These are phyloP conservation scores for Xiphorhynchus erythropygius DNA, from an alignment of 2,797 vertebrate species.

Conservation along the genomic window DNA sequence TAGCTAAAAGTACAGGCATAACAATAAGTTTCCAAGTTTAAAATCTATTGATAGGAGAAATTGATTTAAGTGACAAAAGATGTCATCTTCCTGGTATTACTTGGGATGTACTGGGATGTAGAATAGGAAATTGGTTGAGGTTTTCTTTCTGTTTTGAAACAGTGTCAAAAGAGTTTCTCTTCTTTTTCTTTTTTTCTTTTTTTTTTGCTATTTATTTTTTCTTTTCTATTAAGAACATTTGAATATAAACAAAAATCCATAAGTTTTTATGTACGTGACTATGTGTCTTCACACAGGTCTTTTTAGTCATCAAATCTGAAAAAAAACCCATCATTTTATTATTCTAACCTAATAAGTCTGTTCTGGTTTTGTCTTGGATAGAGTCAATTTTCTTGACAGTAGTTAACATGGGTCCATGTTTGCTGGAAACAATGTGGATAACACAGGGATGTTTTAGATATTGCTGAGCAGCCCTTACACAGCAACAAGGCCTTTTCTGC, in stretches of 20 bases:
- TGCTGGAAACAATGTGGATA: background rate
- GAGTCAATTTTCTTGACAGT: background rate
- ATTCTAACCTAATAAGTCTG: background rate
- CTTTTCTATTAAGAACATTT: background rate
- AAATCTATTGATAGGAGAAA: background rate
- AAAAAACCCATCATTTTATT: background rate
- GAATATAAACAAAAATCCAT: background rate
- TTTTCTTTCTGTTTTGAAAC: background rate
- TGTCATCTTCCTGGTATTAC: background rate
- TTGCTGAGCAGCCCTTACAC: background rate
- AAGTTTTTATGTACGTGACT: fast-evolving
- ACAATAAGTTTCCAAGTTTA: background rate
- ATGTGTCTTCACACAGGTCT: background rate
- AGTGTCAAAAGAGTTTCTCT: background rate
- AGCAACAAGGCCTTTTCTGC: background rate
- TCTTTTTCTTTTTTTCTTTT: background rate
- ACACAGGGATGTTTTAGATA: background rate
- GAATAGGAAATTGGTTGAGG: background rate
- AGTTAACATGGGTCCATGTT: background rate
- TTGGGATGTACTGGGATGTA: background rate
- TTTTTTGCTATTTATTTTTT: background rate
- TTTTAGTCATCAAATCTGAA: background rate
- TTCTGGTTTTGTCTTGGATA: background rate
- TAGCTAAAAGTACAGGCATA: background rate
- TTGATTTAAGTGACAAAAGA: background rate